Evolutionary conservation across 2,888 invertebrate genomes (phyloP).

Genomic region (Microctonus aethiopoides): DNA sequence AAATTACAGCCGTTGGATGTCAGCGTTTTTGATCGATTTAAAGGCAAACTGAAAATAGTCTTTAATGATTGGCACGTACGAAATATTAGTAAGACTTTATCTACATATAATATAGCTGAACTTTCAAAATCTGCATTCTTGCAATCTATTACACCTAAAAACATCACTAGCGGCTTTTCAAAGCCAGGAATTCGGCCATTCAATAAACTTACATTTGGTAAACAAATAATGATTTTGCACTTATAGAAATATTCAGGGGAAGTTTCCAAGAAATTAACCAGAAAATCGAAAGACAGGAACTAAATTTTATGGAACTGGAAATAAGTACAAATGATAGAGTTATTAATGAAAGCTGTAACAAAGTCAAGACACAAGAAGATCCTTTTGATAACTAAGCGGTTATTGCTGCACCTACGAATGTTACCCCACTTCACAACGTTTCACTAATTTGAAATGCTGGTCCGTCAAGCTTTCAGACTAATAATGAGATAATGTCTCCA

Average conservation of each 20-base stretch:
- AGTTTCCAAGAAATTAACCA: too few species aligned
- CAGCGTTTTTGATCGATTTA: background rate
- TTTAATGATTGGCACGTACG: background rate
- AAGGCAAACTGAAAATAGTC: background rate
- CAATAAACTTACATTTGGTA: background rate
- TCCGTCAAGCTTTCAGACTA: too few species aligned
- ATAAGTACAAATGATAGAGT: too few species aligned
- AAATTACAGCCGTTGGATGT: background rate
- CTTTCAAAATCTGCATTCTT: background rate
- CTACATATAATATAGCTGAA: background rate
- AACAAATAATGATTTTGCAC: background rate
- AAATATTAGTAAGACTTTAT: background rate
- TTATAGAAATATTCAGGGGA: background rate
- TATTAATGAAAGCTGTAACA: too few species aligned
- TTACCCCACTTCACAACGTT: too few species aligned
- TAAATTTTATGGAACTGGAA: too few species aligned
- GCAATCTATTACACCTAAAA: background rate
- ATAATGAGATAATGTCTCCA: too few species aligned
- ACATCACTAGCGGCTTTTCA: background rate
- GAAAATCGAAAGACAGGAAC: too few species aligned
- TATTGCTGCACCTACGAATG: too few species aligned
- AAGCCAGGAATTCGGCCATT: background rate
- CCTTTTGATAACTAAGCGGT: too few species aligned
- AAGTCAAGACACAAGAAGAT: too few species aligned
- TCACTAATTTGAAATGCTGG: too few species aligned